Conservation (phyloP, 2,888 invertebrate genomes). For the Drosophila formosana region DNA sequence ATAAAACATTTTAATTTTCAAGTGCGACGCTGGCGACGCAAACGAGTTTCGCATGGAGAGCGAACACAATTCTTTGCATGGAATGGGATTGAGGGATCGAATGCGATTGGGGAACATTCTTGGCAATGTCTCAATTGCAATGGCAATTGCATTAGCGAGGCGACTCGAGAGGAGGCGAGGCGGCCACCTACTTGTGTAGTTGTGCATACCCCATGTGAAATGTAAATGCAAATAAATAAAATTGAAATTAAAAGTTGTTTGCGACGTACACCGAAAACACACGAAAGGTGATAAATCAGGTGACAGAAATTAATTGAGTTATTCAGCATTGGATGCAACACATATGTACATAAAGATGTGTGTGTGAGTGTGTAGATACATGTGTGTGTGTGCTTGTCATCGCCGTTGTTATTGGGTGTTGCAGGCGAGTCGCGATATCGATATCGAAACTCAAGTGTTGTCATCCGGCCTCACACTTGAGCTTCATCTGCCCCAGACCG, state of each 20-base stretch:
- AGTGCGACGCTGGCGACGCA: constrained; percentile 42
- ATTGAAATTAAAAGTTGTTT: constrained; percentile 83
- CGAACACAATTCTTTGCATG: not conserved
- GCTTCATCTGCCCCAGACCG: constrained; percentile 62
- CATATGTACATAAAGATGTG: constrained; percentile 36
- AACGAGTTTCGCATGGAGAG: not conserved
- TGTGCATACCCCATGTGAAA: constrained; percentile 34
- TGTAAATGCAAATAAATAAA: constrained; percentile 72
- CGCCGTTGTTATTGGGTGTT: constrained; percentile 77
- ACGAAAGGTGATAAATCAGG: constrained; percentile 85
- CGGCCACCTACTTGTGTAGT: constrained; percentile 52
- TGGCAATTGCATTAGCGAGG: constrained; percentile 51
- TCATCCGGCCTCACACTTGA: constrained; percentile 68
- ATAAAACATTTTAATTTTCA: constrained; percentile 75
- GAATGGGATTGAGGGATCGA: not conserved
- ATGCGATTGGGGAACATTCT: constrained; percentile 27
- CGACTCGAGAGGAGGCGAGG: not conserved
- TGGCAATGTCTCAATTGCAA: constrained; percentile 74
- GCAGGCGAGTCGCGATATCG: constrained; percentile 59
- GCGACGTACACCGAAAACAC: constrained; percentile 76
- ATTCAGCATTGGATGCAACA: constrained; percentile 77
- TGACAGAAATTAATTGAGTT: constrained; percentile 86
- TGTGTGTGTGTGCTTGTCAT: constrained; percentile 68
- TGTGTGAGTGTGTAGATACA: constrained; percentile 24
- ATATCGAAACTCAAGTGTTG: constrained; percentile 66